Percentiles rank a stretch among this genome's conserved stretches.
phyloP scores from a whole-genome alignment of 2,113 vertebrate genomes.

The Pheucticus melanocephalus region DNA sequence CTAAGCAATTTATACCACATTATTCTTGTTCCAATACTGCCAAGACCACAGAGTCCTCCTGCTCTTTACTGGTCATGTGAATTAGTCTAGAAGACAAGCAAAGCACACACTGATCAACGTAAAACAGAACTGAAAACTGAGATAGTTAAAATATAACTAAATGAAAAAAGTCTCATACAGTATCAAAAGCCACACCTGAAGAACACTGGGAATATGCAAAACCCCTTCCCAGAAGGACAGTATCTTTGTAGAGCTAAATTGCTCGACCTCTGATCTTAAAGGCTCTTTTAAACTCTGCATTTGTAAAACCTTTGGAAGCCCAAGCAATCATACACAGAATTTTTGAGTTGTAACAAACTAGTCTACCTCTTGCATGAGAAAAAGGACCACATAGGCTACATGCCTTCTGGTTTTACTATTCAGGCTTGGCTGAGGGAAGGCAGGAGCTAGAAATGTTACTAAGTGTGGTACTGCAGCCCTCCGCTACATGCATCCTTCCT shows the following conservation, averaged over 20 bases:
- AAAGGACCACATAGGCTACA: rapidly evolving
- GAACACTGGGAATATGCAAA: neutral
- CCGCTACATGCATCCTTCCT: neutral
- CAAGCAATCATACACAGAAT: rapidly evolving
- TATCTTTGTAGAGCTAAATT: neutral
- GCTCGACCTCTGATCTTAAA: neutral
- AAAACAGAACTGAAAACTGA: neutral
- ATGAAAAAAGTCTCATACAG: neutral
- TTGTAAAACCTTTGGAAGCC: neutral
- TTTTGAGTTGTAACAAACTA: neutral
- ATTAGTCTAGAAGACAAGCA: neutral
- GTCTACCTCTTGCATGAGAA: neutral
- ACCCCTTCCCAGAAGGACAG: neutral
- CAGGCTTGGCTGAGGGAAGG: neutral
- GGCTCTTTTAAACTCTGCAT: neutral
- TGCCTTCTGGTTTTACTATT: neutral
- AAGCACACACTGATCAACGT: neutral
- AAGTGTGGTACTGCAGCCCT: neutral
- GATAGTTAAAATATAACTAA: neutral
- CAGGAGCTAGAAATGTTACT: neutral
- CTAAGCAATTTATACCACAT: neutral
- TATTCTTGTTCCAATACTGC: neutral
- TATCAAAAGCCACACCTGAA: neutral
- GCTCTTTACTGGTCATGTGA: neutral
- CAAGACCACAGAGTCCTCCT: neutral